Evolutionary conservation across 2,888 invertebrate genomes (phyloP).

Genomic region (Allophyes oxyacanthae): DNA sequence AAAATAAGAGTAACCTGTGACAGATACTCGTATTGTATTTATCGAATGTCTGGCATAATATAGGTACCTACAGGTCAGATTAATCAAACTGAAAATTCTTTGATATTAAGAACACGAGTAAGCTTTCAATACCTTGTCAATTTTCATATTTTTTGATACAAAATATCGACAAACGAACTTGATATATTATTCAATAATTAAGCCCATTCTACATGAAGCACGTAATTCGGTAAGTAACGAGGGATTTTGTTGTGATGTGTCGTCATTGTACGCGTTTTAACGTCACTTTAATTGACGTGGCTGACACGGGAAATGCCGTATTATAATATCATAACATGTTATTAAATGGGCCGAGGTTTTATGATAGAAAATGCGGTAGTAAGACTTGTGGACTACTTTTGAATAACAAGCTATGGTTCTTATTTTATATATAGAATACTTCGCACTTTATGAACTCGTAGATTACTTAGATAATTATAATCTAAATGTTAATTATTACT

Average conservation of each 20-base stretch:
- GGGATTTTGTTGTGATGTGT: constrained; percentile 48
- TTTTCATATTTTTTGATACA: neutral
- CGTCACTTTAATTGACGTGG: constrained; percentile 66
- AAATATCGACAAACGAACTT: constrained; percentile 5
- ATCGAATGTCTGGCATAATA: constrained; percentile 10
- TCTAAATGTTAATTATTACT: too few relatives aligned
- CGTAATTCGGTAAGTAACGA: constrained; percentile 42
- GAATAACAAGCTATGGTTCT: constrained; percentile 15
- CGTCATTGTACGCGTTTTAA: constrained; percentile 52
- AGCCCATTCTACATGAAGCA: constrained; percentile 18
- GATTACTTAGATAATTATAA: too few relatives aligned
- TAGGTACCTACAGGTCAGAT: neutral
- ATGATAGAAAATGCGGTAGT: constrained; percentile 42
- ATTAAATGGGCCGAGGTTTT: constrained; percentile 37
- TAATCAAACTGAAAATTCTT: neutral
- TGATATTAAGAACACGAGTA: constrained; percentile 8
- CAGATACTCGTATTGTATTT: constrained; percentile 28
- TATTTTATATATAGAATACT: constrained; percentile 17
- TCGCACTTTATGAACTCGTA: too few relatives aligned
- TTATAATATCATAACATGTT: constrained; percentile 48
- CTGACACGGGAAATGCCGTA: constrained; percentile 53
- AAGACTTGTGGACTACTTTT: constrained; percentile 1
- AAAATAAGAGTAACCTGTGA: constrained; percentile 13
- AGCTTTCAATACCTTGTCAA: constrained; percentile 6
- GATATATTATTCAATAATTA: constrained; percentile 33